Percentiles rank a stretch among this genome's conserved stretches.
Conservation (phyloP, 2,797 vertebrate genomes). For the Lepus oiostolus region DNA sequence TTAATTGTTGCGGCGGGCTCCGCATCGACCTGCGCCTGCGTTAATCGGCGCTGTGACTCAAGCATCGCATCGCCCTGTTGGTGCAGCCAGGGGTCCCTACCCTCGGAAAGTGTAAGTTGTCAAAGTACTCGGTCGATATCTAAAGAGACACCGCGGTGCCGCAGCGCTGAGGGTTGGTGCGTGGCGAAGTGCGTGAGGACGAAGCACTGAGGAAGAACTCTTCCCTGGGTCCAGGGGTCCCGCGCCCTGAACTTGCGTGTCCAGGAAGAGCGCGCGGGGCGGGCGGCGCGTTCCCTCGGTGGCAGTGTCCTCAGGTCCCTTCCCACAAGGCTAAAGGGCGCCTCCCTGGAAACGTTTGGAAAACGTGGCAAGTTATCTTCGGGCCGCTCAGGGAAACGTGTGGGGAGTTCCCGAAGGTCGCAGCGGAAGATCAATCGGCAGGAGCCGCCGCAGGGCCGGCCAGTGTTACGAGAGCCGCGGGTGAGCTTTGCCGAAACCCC, state of each 20-base stretch:
- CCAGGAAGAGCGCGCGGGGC: background rate
- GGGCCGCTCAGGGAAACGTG: background rate
- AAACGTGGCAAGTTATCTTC: constrained; percentile 3
- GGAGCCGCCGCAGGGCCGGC: background rate
- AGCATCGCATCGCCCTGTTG: constrained; percentile 68
- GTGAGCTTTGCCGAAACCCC: constrained; percentile 3
- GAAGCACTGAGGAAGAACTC: background rate
- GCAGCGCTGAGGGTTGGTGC: constrained; percentile 10
- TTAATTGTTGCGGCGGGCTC: constrained; percentile 65
- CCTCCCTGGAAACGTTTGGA: background rate
- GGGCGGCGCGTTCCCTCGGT: background rate
- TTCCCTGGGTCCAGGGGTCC: background rate
- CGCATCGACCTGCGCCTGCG: constrained; percentile 67
- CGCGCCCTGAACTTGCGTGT: background rate
- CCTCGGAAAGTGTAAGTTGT: constrained; percentile 52
- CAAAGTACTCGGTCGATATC: constrained; percentile 13
- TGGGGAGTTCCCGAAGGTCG: background rate
- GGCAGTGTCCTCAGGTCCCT: background rate
- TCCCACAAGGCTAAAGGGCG: background rate
- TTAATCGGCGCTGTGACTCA: constrained; percentile 78
- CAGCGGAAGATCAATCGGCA: background rate
- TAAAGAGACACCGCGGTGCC: constrained; percentile 73
- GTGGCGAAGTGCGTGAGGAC: background rate
- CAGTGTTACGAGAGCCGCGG: background rate
- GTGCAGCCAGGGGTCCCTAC: constrained; percentile 65